Percentiles rank a stretch among this genome's conserved stretches.
Conservation (phyloP, 2,888 invertebrate species). For the Dryomyza anilis region DNA sequence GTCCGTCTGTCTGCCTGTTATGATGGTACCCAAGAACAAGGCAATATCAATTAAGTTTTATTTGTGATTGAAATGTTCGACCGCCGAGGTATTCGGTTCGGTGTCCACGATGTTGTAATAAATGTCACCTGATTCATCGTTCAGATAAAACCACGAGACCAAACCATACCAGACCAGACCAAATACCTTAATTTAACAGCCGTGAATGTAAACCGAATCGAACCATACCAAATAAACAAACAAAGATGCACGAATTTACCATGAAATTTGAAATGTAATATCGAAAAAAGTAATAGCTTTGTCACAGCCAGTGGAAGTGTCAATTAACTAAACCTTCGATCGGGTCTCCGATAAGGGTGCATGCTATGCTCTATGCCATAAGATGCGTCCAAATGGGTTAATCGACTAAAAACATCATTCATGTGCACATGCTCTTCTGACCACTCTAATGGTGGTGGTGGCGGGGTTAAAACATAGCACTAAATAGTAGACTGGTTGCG, state of each 20-base stretch:
- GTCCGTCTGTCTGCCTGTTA: not conserved
- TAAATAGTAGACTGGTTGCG: no score
- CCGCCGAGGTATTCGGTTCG: slow-evolving; percentile 37
- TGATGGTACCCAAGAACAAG: not conserved
- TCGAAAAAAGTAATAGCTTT: slow-evolving; percentile 5
- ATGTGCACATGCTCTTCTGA: no score
- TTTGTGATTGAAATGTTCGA: slow-evolving; percentile 40
- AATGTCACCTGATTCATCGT: slow-evolving; percentile 53
- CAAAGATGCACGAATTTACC: slow-evolving; percentile 6
- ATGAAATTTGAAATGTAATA: slow-evolving; percentile 18
- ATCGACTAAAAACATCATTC: no score
- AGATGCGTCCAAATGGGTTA: no score
- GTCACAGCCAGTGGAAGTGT: slow-evolving; percentile 20
- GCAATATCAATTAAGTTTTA: slow-evolving; percentile 36
- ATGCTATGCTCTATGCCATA: no score
- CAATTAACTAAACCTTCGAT: slow-evolving; percentile 22
- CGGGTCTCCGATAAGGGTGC: slow-evolving; percentile 9
- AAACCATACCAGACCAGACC: not conserved
- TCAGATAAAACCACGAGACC: slow-evolving; percentile 34
- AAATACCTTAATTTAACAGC: slow-evolving; percentile 9
- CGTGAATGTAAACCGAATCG: not conserved
- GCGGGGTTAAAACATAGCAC: no score
- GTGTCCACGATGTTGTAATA: slow-evolving; percentile 36
- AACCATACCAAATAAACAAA: slow-evolving; percentile 4
- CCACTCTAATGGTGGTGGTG: no score